These are phyloP conservation scores for Antennarius striatus DNA, from an alignment of 2,113 vertebrate genomes.

Conservation along the genomic window DNA sequence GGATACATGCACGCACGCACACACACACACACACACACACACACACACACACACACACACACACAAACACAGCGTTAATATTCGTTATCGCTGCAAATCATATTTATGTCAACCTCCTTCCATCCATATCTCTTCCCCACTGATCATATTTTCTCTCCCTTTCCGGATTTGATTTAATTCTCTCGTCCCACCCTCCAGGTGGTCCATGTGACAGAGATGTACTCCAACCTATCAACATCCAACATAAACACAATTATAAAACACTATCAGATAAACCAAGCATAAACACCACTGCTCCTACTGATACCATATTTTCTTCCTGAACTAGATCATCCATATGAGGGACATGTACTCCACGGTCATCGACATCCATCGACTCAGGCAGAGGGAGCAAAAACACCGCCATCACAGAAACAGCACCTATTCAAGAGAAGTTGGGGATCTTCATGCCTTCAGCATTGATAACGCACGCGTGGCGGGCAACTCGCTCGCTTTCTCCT, in stretches of 20 bases:
- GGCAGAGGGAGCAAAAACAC: constrained; percentile 88
- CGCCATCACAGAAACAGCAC: constrained; percentile 73
- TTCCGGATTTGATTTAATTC: constrained; percentile 47
- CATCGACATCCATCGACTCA: constrained; percentile 94
- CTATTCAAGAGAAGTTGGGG: constrained; percentile 68
- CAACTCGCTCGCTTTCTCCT: constrained; percentile 83
- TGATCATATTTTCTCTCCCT: constrained; percentile 49
- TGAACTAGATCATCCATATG: constrained; percentile 92
- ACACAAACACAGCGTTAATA: constrained; percentile 32
- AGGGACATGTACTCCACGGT: constrained; percentile 98
- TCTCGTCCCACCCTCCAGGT: constrained; percentile 52
- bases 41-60: neutral
- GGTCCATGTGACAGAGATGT: constrained; percentile 89
- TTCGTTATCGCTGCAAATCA: constrained; percentile 46
- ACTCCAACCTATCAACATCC: constrained; percentile 88
- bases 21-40: no score
- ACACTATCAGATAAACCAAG: neutral
- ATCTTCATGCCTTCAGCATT: constrained; percentile 70
- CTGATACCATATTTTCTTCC: neutral
- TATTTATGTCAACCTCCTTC: constrained; percentile 34
- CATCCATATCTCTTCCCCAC: constrained; percentile 30
- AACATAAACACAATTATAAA: neutral
- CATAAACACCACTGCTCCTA: neutral
- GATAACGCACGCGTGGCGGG: constrained; percentile 82
- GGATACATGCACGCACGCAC: neutral